A percentile compares a stretch with the other conserved stretches of the same genome.
Conservation (phyloP, 64 coral and sea anemone species). For the Dendrophyllia cribrosa region DNA sequence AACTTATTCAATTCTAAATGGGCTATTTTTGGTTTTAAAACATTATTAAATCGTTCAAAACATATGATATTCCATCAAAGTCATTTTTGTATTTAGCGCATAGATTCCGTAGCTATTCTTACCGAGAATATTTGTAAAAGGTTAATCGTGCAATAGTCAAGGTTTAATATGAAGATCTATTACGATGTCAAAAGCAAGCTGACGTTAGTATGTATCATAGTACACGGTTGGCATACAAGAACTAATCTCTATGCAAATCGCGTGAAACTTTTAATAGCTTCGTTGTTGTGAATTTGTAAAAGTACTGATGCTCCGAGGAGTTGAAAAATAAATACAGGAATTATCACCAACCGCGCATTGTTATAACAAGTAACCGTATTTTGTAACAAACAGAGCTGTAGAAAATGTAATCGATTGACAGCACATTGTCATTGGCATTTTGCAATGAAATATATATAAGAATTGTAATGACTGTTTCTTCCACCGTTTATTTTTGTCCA, state of each 20-base stretch:
- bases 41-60: background rate
- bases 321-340: no score
- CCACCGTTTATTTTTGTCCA: no score
- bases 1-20: background rate
- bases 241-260: conserved; percentile 28
- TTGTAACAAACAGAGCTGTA: no score
- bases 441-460: no score
- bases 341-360: no score
- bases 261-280: background rate
- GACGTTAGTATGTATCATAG: background rate
- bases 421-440: no score
- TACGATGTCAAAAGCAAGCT: background rate
- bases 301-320: no score
- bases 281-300: no score
- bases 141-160: background rate
- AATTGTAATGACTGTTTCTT: no score
- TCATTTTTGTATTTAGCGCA: background rate
- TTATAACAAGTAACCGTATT: no score
- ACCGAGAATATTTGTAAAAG: background rate
- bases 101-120: background rate
- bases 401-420: no score
- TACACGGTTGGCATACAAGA: background rate
- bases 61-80: no score
- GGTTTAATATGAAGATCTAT: background rate
- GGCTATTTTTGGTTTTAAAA: background rate